Base-by-base conservation (phyloP, 2,888 invertebrate species). In the Actias luna region DNA sequence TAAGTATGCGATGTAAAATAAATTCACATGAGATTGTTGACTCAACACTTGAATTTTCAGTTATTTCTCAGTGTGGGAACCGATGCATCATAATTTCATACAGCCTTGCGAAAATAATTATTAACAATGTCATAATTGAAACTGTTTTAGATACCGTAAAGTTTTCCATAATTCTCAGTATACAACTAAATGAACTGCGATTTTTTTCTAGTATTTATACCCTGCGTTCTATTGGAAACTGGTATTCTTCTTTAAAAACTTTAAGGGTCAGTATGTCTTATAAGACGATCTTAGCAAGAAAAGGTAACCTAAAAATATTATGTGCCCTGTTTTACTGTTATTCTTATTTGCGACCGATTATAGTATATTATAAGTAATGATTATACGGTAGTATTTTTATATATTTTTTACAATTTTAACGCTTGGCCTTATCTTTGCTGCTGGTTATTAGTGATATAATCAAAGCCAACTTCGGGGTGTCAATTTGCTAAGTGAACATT, bases 81-180 rank as follows among this genome's bases (percentile, higher is more conserved):
- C 42, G 33, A 31, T 50, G 39, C 31, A 59, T 59, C 59, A 59
- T 27, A 50, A 50, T 52, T 60, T 60, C 52, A 55, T 63, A 42
- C 22, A 42, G 52, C 22, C 27, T 59, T 59, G 63, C 59, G 36
- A 63, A 63, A 63, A 58, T 42, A 36, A 59, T 59, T 59, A 63
- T 42, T 60, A 52, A 55, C 63, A 59, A 63, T 59, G 39, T 59
- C 35, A 63, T 63, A 63, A 63, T 63, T 59, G 39, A 57, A 52
- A 63, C 63, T 42, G 59, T 55, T 35, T 59, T 59, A 55, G 36
- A 55, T 16, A 29, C 63, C 59, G 55, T 36, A 59, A 42, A 62
- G 22, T 22, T 39, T 62, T 62, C 31, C 42, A 31, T 31, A 31
- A 42, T 62, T 62, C 57, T 39, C 61, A 58, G 42, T 58, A 62